Evolutionary conservation across 2,797 vertebrate species (phyloP).

Genomic region (Cynodonichthys magdalenae): DNA sequence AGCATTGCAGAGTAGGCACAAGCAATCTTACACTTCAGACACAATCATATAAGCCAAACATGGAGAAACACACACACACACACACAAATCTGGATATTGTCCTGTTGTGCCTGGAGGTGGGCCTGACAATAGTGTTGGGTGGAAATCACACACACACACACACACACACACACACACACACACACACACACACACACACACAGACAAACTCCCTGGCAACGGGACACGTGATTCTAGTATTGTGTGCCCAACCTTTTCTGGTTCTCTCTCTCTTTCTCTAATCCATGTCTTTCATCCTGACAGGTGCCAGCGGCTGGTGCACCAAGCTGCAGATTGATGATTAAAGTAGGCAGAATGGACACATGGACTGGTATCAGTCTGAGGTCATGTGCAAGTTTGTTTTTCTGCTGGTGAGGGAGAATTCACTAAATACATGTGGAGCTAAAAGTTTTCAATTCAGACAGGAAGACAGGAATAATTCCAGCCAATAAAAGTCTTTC

Average conservation of each 20-base stretch:
- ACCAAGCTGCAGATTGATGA: conserved; percentile 71
- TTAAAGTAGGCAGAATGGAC: conserved; percentile 68
- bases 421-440: conserved; percentile 29
- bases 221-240: conserved; percentile 63
- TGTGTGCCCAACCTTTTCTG: conserved; percentile 72
- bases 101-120: conserved; percentile 66
- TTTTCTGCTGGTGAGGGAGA: conserved; percentile 25
- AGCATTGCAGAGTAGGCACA: conserved; percentile 54
- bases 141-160: conserved; percentile 55
- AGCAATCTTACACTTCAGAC: conserved; percentile 64
- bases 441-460: conserved; percentile 40
- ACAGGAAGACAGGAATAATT: neutral
- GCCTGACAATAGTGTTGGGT: conserved; percentile 70
- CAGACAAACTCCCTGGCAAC: conserved; percentile 67
- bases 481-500: neutral
- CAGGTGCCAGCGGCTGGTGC: conserved; percentile 75
- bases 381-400: conserved; percentile 56
- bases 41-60: conserved; percentile 62
- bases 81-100: conserved; percentile 66
- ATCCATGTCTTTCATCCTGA: conserved; percentile 78
- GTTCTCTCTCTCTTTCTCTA: conserved; percentile 61
- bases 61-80: conserved; percentile 34
- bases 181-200: conserved; percentile 27
- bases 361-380: conserved; percentile 67
- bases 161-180: conserved; percentile 33